Percentiles rank a stretch among this genome's conserved stretches.
Conservation (phyloP, 2,888 invertebrate genomes). For the Argyresthia goedartella region DNA sequence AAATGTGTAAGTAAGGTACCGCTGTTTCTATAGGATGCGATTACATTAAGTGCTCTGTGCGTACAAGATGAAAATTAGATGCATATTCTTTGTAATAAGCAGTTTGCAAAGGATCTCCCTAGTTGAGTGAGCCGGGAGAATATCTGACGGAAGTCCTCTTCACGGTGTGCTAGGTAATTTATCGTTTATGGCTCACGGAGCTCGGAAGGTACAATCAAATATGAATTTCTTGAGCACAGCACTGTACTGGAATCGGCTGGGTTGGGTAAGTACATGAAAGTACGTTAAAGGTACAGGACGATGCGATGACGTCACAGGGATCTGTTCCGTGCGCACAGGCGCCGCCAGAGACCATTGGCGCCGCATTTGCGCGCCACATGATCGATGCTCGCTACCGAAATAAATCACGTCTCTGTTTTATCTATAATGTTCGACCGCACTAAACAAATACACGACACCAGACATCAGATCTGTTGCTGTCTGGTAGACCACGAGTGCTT, state of each 20-base stretch:
- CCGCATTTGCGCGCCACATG: slow-evolving; percentile 62
- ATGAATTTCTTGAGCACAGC: no score
- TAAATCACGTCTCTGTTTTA: slow-evolving; percentile 48
- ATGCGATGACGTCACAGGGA: slow-evolving; percentile 45
- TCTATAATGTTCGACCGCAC: slow-evolving; percentile 22
- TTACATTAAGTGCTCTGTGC: background rate
- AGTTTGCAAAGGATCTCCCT: background rate
- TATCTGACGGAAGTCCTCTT: background rate
- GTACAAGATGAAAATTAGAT: slow-evolving; percentile 1
- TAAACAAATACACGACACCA: slow-evolving; percentile 6
- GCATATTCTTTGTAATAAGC: no score
- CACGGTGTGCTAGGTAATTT: no score
- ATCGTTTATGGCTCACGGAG: no score
- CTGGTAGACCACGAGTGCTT: background rate
- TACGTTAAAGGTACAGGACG: no score
- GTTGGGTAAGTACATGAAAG: no score
- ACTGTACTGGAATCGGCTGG: no score
- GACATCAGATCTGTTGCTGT: background rate
- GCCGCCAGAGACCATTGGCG: slow-evolving; percentile 28
- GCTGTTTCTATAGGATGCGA: background rate
- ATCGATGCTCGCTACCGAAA: slow-evolving; percentile 40
- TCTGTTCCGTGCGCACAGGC: slow-evolving; percentile 27
- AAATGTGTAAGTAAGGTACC: background rate
- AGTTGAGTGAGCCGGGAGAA: background rate
- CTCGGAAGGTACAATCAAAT: no score